Evolutionary conservation across 2,113 vertebrate genomes (phyloP).

Genomic region (Anarrhichthys ocellatus): DNA sequence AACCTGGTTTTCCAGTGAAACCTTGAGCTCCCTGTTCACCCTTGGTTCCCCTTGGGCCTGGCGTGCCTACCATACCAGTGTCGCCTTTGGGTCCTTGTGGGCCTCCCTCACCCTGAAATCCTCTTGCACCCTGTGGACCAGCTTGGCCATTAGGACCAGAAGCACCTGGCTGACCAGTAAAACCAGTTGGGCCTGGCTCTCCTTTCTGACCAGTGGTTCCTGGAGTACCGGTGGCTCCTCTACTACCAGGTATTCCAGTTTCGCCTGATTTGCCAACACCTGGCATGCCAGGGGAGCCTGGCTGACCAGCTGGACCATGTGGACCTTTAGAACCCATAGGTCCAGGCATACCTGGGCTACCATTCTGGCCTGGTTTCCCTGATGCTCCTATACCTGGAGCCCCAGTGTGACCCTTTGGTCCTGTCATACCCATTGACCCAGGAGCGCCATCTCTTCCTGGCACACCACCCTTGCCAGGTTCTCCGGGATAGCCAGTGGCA

Average conservation of each 20-base stretch:
- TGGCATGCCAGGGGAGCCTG: constrained; percentile 82
- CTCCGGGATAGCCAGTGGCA: constrained; percentile 88
- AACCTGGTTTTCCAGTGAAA: constrained; percentile 88
- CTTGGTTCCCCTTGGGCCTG: constrained; percentile 80
- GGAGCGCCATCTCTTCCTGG: constrained; percentile 88
- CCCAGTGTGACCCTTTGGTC: constrained; percentile 87
- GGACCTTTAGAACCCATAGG: constrained; percentile 79
- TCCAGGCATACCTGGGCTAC: constrained; percentile 81
- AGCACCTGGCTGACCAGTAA: constrained; percentile 78
- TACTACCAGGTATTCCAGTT: constrained; percentile 79
- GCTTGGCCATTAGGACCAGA: constrained; percentile 76
- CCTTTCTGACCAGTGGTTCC: constrained; percentile 85
- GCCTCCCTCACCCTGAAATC: constrained; percentile 82
- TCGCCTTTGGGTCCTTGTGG: constrained; percentile 85
- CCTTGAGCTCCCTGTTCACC: constrained; percentile 83
- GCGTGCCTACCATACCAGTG: constrained; percentile 78
- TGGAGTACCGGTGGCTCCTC: constrained; percentile 78
- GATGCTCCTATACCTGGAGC: constrained; percentile 83
- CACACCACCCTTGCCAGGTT: constrained; percentile 89
- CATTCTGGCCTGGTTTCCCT: constrained; percentile 84
- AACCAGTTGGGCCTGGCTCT: constrained; percentile 82
- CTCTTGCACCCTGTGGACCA: constrained; percentile 83
- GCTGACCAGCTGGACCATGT: constrained; percentile 80
- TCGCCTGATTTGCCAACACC: constrained; percentile 84
- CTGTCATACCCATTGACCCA: constrained; percentile 85